These are phyloP conservation scores for Margarornis squamiger DNA, from an alignment of 2,797 vertebrate genomes.

Conservation along the genomic window DNA sequence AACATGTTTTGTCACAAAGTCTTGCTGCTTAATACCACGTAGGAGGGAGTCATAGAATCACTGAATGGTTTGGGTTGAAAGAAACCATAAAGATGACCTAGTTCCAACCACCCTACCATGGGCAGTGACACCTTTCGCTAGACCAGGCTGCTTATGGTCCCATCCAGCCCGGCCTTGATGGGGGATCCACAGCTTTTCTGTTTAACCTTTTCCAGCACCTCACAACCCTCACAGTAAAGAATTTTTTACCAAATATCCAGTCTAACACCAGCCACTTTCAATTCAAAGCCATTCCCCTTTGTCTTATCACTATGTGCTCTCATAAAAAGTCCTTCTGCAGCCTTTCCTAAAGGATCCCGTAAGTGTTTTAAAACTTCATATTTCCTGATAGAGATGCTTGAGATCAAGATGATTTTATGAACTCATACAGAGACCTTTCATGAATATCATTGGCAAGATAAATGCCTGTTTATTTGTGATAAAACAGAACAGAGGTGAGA, in stretches of 20 bases:
- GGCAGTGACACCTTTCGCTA: not conserved
- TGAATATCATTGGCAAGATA: not conserved
- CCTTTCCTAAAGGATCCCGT: not conserved
- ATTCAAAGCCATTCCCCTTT: not conserved
- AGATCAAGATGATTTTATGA: not conserved
- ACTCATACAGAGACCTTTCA: not conserved
- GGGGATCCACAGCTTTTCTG: not conserved
- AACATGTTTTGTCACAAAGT: not conserved
- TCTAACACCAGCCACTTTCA: not conserved
- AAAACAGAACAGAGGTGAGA: not conserved
- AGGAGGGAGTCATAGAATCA: not conserved
- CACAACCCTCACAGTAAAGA: not conserved
- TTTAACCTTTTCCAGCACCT: not conserved
- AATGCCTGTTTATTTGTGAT: not conserved
- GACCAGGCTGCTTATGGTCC: not conserved
- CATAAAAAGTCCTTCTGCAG: not conserved
- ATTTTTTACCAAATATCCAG: not conserved
- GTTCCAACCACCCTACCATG: rapidly evolving
- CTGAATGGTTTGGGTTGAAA: not conserved
- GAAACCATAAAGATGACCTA: not conserved
- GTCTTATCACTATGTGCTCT: not conserved
- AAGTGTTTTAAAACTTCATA: not conserved
- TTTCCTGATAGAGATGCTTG: not conserved
- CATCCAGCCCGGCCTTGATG: not conserved
- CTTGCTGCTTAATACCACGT: not conserved